These are phyloP conservation scores for Corella eumyota DNA, from an alignment of 23 tunicate species.

Conservation along the genomic window DNA sequence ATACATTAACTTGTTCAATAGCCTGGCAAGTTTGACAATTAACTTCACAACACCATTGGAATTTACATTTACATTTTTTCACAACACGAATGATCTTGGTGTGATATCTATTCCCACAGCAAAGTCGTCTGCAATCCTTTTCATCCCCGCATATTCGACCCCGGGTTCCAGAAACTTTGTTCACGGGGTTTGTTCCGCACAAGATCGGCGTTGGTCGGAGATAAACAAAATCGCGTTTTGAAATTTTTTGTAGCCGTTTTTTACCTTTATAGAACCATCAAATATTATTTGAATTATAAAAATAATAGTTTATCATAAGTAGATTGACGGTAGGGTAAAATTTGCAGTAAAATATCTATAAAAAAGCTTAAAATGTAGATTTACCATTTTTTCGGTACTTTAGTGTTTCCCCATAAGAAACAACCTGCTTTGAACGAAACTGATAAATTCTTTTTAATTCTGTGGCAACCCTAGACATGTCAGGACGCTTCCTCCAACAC, in stretches of 20 bases:
- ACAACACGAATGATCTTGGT: neutral
- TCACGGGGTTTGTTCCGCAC: slow-evolving; percentile 10
- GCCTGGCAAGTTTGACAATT: neutral
- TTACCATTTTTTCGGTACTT: neutral
- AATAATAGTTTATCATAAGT: too few relatives aligned
- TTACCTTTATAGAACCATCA: too few relatives aligned
- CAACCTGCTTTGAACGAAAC: too few relatives aligned
- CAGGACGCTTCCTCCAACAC: slow-evolving; percentile 14
- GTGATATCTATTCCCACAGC: slow-evolving; percentile 30
- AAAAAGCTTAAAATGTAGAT: neutral
- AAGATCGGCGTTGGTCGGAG: slow-evolving; percentile 22
- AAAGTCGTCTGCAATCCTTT: slow-evolving; percentile 23
- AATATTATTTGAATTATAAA: too few relatives aligned
- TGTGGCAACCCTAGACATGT: slow-evolving; percentile 10
- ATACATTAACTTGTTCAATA: too few relatives aligned
- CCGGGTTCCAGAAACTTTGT: slow-evolving; percentile 25
- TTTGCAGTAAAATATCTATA: neutral
- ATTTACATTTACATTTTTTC: slow-evolving; percentile 1
- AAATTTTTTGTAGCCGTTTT: slow-evolving; percentile 23
- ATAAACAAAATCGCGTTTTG: slow-evolving; percentile 24
- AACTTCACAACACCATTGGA: slow-evolving; percentile 3
- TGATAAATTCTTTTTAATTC: slow-evolving; percentile 10
- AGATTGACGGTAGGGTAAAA: too few relatives aligned
- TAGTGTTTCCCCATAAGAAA: too few relatives aligned
- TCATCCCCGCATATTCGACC: slow-evolving; percentile 23